Evolutionary conservation across 2,797 vertebrate genomes (phyloP).

Genomic region (Apodemus agrarius): DNA sequence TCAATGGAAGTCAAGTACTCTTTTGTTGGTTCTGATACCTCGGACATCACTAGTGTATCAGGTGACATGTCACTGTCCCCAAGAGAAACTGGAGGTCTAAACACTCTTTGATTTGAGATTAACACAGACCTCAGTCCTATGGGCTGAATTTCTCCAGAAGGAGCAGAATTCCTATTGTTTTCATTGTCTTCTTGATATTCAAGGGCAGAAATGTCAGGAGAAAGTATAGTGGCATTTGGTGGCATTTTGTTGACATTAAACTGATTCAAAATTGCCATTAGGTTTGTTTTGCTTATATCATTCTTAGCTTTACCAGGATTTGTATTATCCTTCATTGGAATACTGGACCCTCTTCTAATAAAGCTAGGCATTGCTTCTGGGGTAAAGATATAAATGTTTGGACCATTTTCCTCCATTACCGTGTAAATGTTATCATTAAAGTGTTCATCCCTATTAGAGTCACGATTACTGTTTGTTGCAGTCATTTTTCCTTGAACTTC

Average conservation of each 20-base stretch:
- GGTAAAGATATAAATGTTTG: neutral
- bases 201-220: neutral
- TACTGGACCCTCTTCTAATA: neutral
- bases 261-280: neutral
- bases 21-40: neutral
- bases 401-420: neutral
- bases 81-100: neutral
- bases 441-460: neutral
- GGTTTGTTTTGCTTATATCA: neutral
- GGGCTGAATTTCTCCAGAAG: neutral
- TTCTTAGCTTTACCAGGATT: neutral
- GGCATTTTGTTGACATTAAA: neutral
- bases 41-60: neutral
- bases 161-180: neutral
- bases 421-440: neutral
- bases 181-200: neutral
- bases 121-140: slow-evolving; percentile 26
- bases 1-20: slow-evolving; percentile 2
- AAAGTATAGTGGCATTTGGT: neutral
- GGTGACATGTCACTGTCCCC: neutral
- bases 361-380: neutral
- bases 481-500: slow-evolving; percentile 8
- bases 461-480: neutral
- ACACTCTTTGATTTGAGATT: slow-evolving; percentile 27
- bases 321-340: neutral